Conservation (phyloP, 2,113 vertebrate genomes). For the Lepus americanus region DNA sequence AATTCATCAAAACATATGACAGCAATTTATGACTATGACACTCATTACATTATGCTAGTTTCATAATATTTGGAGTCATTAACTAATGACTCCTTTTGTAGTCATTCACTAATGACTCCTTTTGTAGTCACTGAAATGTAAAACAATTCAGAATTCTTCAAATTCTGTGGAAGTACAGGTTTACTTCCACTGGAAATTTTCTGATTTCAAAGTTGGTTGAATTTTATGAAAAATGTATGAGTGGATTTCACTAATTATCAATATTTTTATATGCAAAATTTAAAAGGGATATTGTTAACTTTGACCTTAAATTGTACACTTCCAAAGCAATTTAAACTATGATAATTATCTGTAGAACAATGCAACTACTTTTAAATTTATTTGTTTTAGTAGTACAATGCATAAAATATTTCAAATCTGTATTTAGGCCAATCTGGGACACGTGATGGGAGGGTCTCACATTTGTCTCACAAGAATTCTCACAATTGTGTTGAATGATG, state of each 20-base stretch:
- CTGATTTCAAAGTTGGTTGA: not conserved
- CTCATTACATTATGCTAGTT: not conserved
- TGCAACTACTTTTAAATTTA: not conserved
- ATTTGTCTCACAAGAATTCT: not conserved
- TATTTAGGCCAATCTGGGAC: not conserved
- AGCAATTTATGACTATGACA: not conserved
- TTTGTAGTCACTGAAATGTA: not conserved
- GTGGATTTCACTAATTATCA: not conserved
- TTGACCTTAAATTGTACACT: not conserved
- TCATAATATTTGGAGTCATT: not conserved
- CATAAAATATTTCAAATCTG: not conserved
- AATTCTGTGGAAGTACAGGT: not conserved
- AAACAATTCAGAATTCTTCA: not conserved
- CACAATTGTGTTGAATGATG: not conserved
- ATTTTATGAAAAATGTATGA: not conserved
- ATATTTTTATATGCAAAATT: not conserved
- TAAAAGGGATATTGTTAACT: not conserved
- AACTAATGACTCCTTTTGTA: not conserved
- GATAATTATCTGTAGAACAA: not conserved
- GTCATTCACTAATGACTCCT: not conserved
- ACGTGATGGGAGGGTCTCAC: not conserved
- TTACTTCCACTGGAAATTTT: not conserved
- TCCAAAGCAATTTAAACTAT: slow-evolving; percentile 16
- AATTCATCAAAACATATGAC: not conserved
- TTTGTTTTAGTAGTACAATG: not conserved